phyloP scores from a whole-genome alignment of 64 coral and sea anemone species.

The Cladopsammia gracilis region DNA sequence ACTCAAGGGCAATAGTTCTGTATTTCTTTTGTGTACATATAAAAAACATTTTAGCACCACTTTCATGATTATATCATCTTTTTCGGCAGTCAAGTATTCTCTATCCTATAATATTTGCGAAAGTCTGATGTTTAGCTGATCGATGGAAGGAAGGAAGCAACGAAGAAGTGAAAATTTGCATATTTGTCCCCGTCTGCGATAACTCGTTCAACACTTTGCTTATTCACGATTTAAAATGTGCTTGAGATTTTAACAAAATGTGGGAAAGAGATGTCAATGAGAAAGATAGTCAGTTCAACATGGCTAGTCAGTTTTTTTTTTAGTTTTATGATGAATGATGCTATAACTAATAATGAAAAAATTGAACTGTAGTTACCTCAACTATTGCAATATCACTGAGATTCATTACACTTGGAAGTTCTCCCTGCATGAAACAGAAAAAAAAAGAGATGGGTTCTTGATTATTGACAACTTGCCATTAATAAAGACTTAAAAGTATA shows the following conservation, averaged over 20 bases:
- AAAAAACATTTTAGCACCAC: no score
- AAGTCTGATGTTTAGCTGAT: no score
- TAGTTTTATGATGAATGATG: background rate
- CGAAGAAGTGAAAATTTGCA: no score
- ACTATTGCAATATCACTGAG: slow-evolving; percentile 77
- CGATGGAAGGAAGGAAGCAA: no score
- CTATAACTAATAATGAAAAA: background rate
- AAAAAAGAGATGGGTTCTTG: background rate
- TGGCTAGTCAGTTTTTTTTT: background rate
- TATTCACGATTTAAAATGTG: no score
- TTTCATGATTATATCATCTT: no score
- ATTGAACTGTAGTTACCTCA: slow-evolving; percentile 49
- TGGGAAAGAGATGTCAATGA: background rate
- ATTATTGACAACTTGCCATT: background rate
- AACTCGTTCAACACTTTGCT: no score
- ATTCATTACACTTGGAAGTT: slow-evolving; percentile 61
- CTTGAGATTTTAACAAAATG: background rate
- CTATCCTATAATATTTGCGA: no score
- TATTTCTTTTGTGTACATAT: no score
- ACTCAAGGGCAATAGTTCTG: no score
- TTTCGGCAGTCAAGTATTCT: no score
- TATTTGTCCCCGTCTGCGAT: no score
- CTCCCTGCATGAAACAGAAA: slow-evolving; percentile 45
- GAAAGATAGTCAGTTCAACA: background rate
- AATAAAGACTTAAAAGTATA: background rate